phyloP scores from a whole-genome alignment of 2,888 invertebrate species.

The Diarsia rubi region DNA sequence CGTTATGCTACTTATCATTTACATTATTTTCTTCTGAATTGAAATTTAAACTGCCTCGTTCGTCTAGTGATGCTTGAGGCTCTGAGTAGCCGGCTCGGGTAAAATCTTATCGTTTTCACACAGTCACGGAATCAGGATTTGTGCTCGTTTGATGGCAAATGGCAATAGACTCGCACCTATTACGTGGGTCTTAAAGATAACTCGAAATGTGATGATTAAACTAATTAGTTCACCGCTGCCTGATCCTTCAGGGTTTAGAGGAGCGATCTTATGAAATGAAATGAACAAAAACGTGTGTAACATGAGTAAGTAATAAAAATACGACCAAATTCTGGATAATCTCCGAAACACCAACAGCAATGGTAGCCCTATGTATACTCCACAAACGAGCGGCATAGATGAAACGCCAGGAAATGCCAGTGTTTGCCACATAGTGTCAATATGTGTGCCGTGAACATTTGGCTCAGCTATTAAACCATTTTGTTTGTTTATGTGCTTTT shows the following conservation, averaged over 20 bases:
- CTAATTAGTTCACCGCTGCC: no score
- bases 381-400: slow-evolving; percentile 63
- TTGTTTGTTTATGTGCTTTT: slow-evolving; percentile 82
- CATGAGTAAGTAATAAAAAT: not conserved
- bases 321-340: not conserved
- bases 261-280: no score
- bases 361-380: slow-evolving; percentile 31
- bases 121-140: no score
- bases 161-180: no score
- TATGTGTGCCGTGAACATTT: slow-evolving; percentile 74
- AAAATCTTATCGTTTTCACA: no score
- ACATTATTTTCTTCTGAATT: not conserved
- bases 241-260: no score
- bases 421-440: slow-evolving; percentile 81
- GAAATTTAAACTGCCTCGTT: no score
- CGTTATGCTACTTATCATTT: not conserved
- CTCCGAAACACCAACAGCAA: not conserved
- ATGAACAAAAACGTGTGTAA: not conserved
- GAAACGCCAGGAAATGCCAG: slow-evolving; percentile 73
- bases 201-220: no score
- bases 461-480: slow-evolving; percentile 77
- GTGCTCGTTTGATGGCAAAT: no score
- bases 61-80: no score
- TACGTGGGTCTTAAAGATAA: no score
- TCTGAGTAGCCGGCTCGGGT: no score